Conservation (phyloP, 2,797 vertebrate species). For the Halcyon chelicuti region DNA sequence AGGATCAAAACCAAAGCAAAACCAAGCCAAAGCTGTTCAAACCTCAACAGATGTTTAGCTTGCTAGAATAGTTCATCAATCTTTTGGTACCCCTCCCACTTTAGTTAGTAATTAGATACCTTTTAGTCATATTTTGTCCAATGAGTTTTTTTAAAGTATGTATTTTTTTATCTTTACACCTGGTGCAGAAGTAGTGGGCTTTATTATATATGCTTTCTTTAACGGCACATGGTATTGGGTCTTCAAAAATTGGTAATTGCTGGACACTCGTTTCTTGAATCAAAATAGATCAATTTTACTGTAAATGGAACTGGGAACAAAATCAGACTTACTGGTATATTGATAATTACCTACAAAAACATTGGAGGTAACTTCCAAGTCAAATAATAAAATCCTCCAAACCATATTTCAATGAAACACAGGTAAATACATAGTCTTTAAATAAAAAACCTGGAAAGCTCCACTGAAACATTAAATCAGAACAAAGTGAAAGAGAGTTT, state of each 20-base stretch:
- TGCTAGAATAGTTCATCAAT: not conserved
- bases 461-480: not conserved
- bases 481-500: not conserved
- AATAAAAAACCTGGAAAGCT: not conserved
- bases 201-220: not conserved
- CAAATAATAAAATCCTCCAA: not conserved
- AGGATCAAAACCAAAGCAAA: not conserved
- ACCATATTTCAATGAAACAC: not conserved
- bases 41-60: not conserved
- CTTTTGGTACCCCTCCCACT: not conserved
- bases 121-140: not conserved
- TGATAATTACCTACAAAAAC: not conserved
- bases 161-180: not conserved
- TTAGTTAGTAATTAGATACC: not conserved
- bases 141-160: not conserved
- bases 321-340: not conserved
- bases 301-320: not conserved
- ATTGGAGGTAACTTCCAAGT: not conserved
- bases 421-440: not conserved
- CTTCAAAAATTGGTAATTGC: not conserved
- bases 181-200: not conserved
- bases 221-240: not conserved
- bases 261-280: not conserved
- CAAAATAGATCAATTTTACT: not conserved
- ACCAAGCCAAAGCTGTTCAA: not conserved